Evolutionary conservation across 2,888 invertebrate genomes (phyloP).

Genomic region (Chrysolina oricalcia): DNA sequence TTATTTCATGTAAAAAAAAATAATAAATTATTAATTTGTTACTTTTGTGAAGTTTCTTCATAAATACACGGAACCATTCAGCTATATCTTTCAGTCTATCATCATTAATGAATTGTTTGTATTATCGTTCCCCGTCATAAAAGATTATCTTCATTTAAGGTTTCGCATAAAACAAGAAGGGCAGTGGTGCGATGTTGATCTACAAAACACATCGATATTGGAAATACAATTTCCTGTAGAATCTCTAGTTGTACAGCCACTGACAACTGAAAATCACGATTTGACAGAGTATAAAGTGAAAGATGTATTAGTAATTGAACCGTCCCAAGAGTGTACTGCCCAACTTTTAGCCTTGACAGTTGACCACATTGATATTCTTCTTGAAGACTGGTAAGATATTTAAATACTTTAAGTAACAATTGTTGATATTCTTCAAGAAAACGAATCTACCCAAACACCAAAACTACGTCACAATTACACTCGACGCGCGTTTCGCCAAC

Average conservation of each 20-base stretch:
- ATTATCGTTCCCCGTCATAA: background rate
- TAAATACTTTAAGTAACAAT: no score
- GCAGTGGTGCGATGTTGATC: constrained; percentile 88
- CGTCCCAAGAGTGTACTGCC: constrained; percentile 85
- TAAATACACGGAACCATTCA: no score
- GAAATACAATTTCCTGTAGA: constrained; percentile 89
- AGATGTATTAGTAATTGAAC: constrained; percentile 80
- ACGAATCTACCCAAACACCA: no score
- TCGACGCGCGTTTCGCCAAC: no score
- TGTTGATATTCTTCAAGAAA: no score
- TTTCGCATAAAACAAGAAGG: constrained; percentile 88
- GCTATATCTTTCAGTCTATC: no score
- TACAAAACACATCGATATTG: constrained; percentile 85
- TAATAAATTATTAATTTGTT: no score
- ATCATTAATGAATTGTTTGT: no score
- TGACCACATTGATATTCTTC: constrained; percentile 94
- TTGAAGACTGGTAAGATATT: constrained; percentile 92
- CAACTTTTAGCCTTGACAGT: constrained; percentile 90
- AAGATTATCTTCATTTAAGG: constrained; percentile 24
- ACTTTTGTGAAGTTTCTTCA: no score
- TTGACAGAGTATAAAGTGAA: constrained; percentile 61
- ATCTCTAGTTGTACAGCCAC: constrained; percentile 76
- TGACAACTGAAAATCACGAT: constrained; percentile 62
- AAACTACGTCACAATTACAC: no score
- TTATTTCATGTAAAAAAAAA: no score